Conservation (phyloP, 2,888 invertebrate genomes). For the Melieria omissa region DNA sequence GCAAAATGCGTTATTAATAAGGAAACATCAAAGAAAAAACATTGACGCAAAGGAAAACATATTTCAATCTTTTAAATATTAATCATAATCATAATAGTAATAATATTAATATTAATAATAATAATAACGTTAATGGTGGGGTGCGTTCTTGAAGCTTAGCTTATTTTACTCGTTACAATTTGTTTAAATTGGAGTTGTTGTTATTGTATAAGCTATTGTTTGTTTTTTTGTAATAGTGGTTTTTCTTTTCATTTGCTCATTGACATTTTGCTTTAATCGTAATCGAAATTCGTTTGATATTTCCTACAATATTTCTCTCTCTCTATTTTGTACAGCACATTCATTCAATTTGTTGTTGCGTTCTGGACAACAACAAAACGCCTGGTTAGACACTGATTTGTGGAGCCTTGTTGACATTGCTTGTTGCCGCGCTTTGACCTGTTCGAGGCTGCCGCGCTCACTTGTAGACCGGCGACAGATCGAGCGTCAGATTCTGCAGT, state of each 20-base stretch:
- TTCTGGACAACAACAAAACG: no score
- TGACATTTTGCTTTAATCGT: no score
- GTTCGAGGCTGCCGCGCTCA: conserved; percentile 41
- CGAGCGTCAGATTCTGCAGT: conserved; percentile 82
- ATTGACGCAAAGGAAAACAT: neutral
- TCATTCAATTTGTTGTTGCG: no score
- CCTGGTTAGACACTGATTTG: neutral
- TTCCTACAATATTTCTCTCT: no score
- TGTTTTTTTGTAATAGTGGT: neutral
- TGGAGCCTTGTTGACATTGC: neutral
- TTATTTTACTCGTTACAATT: conserved; percentile 1
- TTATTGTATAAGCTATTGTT: neutral
- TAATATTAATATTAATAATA: no score
- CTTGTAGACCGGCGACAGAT: conserved; percentile 84
- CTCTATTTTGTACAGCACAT: no score
- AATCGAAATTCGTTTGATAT: no score
- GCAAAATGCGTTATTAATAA: no score
- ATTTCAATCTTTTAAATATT: neutral
- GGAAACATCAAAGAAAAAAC: neutral
- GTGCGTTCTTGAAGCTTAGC: conserved; percentile 17
- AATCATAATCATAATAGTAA: no score
- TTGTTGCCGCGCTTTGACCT: neutral
- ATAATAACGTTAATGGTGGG: conserved; percentile 11
- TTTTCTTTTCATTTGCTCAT: no score
- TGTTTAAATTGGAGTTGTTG: neutral